phyloP scores from a whole-genome alignment of 2,797 vertebrate genomes.

The Pseudomugil gertrudae region DNA sequence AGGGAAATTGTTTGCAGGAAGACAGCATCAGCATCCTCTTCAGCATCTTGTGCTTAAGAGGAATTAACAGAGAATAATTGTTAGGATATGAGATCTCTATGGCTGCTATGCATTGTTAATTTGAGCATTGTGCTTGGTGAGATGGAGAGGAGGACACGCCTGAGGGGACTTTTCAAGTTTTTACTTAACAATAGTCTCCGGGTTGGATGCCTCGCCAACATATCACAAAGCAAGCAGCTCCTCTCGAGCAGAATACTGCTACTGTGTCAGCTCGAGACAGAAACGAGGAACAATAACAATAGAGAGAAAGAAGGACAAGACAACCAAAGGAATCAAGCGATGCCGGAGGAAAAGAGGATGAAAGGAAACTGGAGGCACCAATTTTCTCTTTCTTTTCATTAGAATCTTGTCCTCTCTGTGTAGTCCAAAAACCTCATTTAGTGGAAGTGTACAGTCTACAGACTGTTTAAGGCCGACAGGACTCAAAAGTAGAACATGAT shows the following conservation, averaged over 20 bases:
- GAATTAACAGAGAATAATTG: conserved; percentile 35
- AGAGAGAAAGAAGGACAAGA: neutral
- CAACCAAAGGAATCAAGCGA: conserved; percentile 3
- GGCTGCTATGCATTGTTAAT: conserved; percentile 24
- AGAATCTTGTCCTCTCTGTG: conserved; percentile 13
- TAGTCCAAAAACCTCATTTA: neutral
- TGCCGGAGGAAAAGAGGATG: neutral
- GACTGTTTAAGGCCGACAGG: conserved; percentile 35
- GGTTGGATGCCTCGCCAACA: conserved; percentile 26
- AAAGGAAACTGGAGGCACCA: conserved; percentile 6
- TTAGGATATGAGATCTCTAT: conserved; percentile 22
- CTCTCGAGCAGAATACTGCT: conserved; percentile 32
- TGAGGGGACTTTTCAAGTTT: conserved; percentile 24
- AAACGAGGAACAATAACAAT: conserved; percentile 18
- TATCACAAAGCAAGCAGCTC: conserved; percentile 36
- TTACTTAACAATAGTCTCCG: conserved; percentile 24
- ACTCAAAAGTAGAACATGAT: conserved; percentile 59
- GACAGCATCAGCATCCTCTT: conserved; percentile 15
- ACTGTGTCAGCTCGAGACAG: conserved; percentile 23
- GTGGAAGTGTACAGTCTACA: conserved; percentile 13
- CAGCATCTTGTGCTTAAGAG: conserved; percentile 16
- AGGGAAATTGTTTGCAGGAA: conserved; percentile 14
- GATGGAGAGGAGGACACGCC: conserved; percentile 37
- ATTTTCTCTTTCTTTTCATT: conserved; percentile 14
- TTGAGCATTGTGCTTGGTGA: conserved; percentile 20